Base-by-base conservation (phyloP, 2,113 vertebrate genomes). In the Psophia crepitans region DNA sequence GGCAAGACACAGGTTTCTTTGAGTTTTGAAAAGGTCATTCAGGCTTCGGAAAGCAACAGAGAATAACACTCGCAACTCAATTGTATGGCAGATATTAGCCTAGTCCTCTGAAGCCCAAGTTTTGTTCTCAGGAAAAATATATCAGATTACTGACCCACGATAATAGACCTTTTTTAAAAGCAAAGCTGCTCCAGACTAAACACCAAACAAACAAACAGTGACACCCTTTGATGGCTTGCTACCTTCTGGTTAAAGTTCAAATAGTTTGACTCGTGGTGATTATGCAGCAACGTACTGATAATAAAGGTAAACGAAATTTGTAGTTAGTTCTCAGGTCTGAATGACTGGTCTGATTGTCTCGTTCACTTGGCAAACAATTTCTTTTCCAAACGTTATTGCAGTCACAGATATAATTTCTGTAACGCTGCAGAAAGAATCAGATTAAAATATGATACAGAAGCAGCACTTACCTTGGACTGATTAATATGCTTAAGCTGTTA, bases 401-500 rank as follows among this genome's bases (percentile, higher is more conserved):
- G 94, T 87, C 80, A 93, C 86, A 86, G 85, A 77, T 91, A 87
- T 37, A 84, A 97, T 97, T 98, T 97, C 89, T 97, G 80, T 76
- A 96, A 94, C 53, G 22, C 68, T 77, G 84, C 80, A 97, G 93
- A 97, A 97, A 97, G 89, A 84, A 94, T 66, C 89, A 95, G 95
- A 98, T 97, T 96, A 98, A 97, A 97, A 97, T 87, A 75, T 11
- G 90, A 97, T 83, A 97, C 68, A 93, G 91, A 97, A 84, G 91
- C 78, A 95, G 96, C 89, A 97, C 93, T 98, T 97, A 96, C 89
- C 82, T 96, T 77, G 63, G 87, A 51, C 90, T 98, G 97, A 98
- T 98, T 98, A 97, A 98, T 97, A 97, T 97, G 85, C 96, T 96
- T 87, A 58, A 85, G 24, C 75, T 83, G 92, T 93, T 97, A 95